Percentiles rank a stretch among this genome's conserved stretches.
Conservation (phyloP, 2,888 invertebrate species). For the Perdita meconis region DNA sequence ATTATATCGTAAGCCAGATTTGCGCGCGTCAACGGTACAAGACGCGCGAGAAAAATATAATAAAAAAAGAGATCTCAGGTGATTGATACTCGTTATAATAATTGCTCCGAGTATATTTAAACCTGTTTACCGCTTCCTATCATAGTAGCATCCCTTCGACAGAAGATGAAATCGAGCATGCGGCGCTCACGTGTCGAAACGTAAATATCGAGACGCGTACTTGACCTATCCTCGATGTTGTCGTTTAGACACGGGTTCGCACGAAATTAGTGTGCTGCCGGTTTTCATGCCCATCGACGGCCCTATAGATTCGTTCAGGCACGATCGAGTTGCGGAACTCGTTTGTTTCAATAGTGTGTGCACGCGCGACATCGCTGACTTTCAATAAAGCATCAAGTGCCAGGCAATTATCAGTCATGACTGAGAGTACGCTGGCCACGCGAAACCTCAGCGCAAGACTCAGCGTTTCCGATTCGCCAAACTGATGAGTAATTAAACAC, state of each 20-base stretch:
- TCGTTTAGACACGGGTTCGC: constrained; percentile 11
- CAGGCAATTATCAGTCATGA: neutral
- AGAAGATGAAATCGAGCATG: constrained; percentile 32
- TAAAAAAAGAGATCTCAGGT: too few relatives aligned
- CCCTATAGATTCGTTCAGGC: neutral
- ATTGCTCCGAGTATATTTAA: neutral
- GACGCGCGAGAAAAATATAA: too few relatives aligned
- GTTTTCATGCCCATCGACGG: neutral
- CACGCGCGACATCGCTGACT: neutral
- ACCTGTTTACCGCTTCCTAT: constrained; percentile 3
- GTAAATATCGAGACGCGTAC: constrained; percentile 37
- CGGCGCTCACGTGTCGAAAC: constrained; percentile 1
- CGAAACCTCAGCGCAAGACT: neutral
- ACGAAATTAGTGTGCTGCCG: constrained; percentile 22
- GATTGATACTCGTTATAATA: too few relatives aligned
- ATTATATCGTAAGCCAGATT: constrained; percentile 17
- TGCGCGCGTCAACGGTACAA: neutral
- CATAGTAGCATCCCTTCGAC: constrained; percentile 27
- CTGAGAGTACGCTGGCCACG: neutral
- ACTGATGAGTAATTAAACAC: neutral
- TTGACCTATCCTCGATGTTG: constrained; percentile 37
- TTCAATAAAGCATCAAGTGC: neutral
- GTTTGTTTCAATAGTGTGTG: constrained; percentile 5
- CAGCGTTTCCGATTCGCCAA: neutral
- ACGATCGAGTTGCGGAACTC: neutral